Evolutionary conservation across 2,113 vertebrate genomes (phyloP).

Genomic region (Lagopus leucura): DNA sequence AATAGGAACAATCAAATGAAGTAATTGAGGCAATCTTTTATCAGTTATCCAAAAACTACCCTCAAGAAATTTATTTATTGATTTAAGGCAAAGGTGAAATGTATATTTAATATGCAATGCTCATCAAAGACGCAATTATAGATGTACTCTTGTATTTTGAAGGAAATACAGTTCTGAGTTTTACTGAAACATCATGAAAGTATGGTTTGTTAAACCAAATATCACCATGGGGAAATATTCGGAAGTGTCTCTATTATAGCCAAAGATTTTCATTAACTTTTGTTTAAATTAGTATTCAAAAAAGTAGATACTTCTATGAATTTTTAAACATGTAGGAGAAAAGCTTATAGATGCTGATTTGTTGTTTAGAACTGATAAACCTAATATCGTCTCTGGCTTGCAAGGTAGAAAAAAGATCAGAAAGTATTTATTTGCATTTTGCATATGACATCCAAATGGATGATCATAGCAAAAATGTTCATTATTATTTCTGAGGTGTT

Average conservation of each 20-base stretch:
- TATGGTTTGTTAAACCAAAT: background rate
- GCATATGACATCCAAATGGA: background rate
- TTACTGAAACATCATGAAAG: background rate
- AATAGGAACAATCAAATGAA: constrained; percentile 11
- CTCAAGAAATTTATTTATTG: background rate
- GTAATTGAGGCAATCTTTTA: background rate
- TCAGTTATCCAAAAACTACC: background rate
- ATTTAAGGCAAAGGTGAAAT: background rate
- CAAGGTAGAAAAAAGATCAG: background rate
- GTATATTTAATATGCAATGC: background rate
- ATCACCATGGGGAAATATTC: background rate
- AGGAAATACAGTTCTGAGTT: background rate
- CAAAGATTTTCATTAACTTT: background rate
- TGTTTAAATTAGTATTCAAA: background rate
- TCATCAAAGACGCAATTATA: background rate
- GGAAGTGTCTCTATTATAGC: background rate
- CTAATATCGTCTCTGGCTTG: background rate
- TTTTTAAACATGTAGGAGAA: background rate
- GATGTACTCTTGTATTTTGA: background rate
- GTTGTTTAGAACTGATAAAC: background rate
- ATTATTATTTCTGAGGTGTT: background rate
- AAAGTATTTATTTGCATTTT: background rate
- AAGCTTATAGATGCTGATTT: background rate
- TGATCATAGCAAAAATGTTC: background rate
- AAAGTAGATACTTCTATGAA: background rate